Evolutionary conservation across 2,888 invertebrate genomes (phyloP), one percentile per base, ranked within the genome.

Genomic region (Limenitis camilla): DNA sequence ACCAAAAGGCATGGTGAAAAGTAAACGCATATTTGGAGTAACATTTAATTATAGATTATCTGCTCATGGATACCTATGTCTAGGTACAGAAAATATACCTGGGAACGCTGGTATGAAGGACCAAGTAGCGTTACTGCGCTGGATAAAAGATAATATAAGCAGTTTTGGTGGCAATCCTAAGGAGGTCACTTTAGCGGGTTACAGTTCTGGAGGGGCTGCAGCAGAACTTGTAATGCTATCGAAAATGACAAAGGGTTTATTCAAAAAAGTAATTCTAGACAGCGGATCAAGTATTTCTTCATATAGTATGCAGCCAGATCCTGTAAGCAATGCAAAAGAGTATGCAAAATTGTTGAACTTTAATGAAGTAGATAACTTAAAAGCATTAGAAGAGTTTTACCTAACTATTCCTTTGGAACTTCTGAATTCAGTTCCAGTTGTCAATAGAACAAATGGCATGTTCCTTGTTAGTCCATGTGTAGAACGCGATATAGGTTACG

Each of bases 31-130:
- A 0, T 68, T 78, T 38, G 60, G 55, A 4, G 72, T 78, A 0
- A 68, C 66, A 7, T 76, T 76, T 52, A 78, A 78, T 45, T 78
- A 78, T 48, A 68, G 78, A 27, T 52, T 76, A 7, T 73, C 73
- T 11, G 56, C 61, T 1, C 61, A 62, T 53, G 49, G 66, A 0
- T 67, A 66, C 40, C 52, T 67, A 10, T 67, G 66, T 31, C 50
- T 65, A 9, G 67, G 68, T 3, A 71, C 68, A 6, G 47, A 61
- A 45, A 61, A 65, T 43, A 52, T 59, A 7, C 69, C 71, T 5
- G 69, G 69, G 1, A 69, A 71, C 42, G 71, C 68, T 40, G 70
- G 69, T 1, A 65, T 70, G 65, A 70, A 68, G 55, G 71, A 72
- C 42, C 67, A 69, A 50, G 62, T 71, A 6, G 64, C 66, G 0